Conservation (phyloP, 2,113 vertebrate genomes). For the Tylochromis polylepis region DNA sequence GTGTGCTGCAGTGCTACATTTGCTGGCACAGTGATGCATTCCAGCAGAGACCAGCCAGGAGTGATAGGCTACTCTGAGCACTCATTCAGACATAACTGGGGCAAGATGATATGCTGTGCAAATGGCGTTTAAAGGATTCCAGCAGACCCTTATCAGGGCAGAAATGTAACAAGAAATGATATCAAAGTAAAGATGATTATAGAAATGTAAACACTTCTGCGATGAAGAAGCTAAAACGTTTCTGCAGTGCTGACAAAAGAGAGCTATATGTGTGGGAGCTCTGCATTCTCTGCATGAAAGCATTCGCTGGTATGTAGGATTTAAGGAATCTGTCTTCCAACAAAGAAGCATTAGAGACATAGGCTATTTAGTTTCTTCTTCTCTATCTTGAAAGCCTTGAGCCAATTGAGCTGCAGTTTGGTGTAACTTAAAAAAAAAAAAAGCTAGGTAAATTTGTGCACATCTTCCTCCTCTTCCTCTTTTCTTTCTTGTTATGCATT, state of each 20-base stretch:
- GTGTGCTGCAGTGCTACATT: neutral
- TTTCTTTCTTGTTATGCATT: conserved; percentile 13
- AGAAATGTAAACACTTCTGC: neutral
- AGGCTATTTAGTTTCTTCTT: no score
- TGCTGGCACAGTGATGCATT: conserved; percentile 33
- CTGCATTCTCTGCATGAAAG: conserved; percentile 9
- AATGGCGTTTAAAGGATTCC: conserved; percentile 15
- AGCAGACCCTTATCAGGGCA: neutral
- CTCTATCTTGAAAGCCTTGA: neutral
- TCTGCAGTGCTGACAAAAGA: neutral
- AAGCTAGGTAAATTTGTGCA: conserved; percentile 41
- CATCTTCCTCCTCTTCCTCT: neutral
- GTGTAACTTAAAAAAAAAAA: conserved; percentile 8
- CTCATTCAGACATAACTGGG: conserved; percentile 34
- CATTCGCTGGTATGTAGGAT: neutral
- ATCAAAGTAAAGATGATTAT: neutral
- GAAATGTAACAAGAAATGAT: neutral
- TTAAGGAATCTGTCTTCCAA: conserved; percentile 20
- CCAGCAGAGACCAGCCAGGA: conserved; percentile 18
- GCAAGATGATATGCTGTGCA: conserved; percentile 24
- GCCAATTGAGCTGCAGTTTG: conserved; percentile 14
- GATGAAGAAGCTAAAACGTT: neutral
- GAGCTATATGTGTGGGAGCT: conserved; percentile 3
- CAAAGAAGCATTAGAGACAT: conserved; percentile 3
- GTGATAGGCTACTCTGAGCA: conserved; percentile 23